Conservation (phyloP, 2,113 vertebrate species). For the Pangasianodon hypophthalmus region DNA sequence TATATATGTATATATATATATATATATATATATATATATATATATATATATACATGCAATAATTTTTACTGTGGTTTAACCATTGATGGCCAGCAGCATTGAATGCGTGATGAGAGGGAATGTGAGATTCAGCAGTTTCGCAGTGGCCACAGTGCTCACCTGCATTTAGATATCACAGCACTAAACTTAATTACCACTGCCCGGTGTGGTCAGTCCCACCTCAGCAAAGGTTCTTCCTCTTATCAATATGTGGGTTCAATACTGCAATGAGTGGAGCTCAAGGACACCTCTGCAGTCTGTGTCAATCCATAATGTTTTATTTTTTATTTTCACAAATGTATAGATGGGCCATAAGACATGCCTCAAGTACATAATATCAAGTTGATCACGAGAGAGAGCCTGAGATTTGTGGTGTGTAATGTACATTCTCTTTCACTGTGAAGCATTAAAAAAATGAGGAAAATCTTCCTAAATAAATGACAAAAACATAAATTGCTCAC, state of each 20-base stretch:
- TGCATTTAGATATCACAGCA: constrained; percentile 72
- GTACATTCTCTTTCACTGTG: background rate
- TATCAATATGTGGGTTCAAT: constrained; percentile 1
- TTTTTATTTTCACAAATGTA: background rate
- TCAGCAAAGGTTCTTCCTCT: constrained; percentile 16
- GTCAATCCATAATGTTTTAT: background rate
- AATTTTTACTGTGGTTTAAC: constrained; percentile 61
- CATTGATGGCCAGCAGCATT: constrained; percentile 59
- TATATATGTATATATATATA: constrained; percentile 8
- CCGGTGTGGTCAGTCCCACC: constrained; percentile 45
- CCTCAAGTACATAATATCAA: background rate
- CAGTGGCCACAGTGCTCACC: constrained; percentile 60
- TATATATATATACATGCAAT: constrained; percentile 3
- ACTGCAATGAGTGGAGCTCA: background rate
- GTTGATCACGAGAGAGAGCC: background rate
- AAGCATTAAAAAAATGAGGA: background rate
- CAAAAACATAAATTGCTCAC: background rate
- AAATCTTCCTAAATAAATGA: background rate
- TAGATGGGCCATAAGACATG: background rate
- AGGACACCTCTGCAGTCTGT: constrained; percentile 12
- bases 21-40: background rate
- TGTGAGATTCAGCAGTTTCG: constrained; percentile 71
- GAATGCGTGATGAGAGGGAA: constrained; percentile 61
- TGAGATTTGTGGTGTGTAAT: background rate
- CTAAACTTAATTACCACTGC: constrained; percentile 74